Percentiles rank a stretch among this genome's conserved stretches.
phyloP scores from a whole-genome alignment of 1,140 invertebrate genomes.

The Cydia fagiglandana region DNA sequence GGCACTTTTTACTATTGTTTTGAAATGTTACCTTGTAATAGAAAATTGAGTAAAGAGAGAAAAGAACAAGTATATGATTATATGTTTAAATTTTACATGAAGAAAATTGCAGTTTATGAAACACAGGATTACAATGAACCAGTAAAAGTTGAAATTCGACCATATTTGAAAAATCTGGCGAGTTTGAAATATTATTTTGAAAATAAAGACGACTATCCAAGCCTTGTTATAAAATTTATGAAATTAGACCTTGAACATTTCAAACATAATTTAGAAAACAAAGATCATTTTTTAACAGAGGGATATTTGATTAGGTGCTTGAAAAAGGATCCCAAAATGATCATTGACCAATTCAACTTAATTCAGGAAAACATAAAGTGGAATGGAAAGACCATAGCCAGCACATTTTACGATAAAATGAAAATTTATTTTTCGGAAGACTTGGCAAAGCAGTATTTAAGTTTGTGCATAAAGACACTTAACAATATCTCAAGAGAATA shows the following conservation, averaged over 20 bases:
- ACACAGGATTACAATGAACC: slow-evolving; percentile 38
- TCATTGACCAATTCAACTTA: neutral
- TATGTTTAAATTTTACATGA: slow-evolving; percentile 43
- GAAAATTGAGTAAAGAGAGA: slow-evolving; percentile 46
- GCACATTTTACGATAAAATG: slow-evolving; percentile 48
- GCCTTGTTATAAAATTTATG: slow-evolving; percentile 46
- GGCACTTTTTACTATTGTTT: slow-evolving; percentile 35
- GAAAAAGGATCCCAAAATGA: slow-evolving; percentile 48
- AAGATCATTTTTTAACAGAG: slow-evolving; percentile 36
- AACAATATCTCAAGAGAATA: neutral
- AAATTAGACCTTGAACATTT: slow-evolving; percentile 43
- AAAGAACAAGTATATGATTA: slow-evolving; percentile 45
- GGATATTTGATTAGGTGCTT: slow-evolving; percentile 42
- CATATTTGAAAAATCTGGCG: neutral
- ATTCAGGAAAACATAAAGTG: neutral
- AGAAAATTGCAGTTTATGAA: slow-evolving; percentile 44
- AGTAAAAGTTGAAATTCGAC: slow-evolving; percentile 37
- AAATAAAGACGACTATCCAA: slow-evolving; percentile 49
- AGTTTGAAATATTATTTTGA: slow-evolving; percentile 38
- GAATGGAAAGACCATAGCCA: neutral
- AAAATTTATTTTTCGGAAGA: slow-evolving; percentile 61
- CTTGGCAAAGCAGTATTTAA: slow-evolving; percentile 45
- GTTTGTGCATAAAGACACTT: slow-evolving; percentile 43
- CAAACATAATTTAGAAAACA: slow-evolving; percentile 32
- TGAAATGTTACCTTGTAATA: slow-evolving; percentile 35